A percentile compares a stretch with the other conserved stretches of the same genome.
Evolutionary conservation across 2,113 vertebrate genomes (phyloP).

Genomic region (human (Homo sapiens)): DNA sequence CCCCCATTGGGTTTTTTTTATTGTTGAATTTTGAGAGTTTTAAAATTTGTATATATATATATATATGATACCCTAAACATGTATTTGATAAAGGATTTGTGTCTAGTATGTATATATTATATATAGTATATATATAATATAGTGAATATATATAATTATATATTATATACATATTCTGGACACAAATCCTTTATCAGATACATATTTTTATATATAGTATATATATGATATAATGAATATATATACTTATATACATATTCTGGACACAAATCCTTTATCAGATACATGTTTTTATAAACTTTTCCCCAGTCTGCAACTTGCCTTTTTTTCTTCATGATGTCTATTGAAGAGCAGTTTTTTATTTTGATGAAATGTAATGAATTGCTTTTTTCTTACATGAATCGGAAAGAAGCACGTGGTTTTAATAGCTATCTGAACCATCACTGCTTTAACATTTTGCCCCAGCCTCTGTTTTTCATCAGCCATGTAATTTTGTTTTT

Average conservation of each 20-base stretch:
- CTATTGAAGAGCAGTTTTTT: background rate
- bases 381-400: background rate
- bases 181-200: too few relatives aligned
- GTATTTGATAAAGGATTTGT: too few relatives aligned
- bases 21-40: background rate
- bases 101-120: background rate
- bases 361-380: background rate
- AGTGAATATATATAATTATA: too few relatives aligned
- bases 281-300: background rate
- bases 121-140: background rate
- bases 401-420: background rate
- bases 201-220: too few relatives aligned
- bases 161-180: too few relatives aligned
- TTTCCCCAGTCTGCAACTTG: background rate
- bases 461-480: background rate
- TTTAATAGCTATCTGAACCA: background rate
- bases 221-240: too few relatives aligned
- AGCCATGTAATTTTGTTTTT: background rate
- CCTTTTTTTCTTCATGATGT: background rate
- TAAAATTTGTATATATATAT: too few relatives aligned
- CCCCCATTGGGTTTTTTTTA: background rate
- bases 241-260: background rate
- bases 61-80: too few relatives aligned
- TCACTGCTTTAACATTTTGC: background rate
- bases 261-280: background rate